Evolutionary conservation across 2,113 vertebrate species (phyloP).

Genomic region (Nestor notabilis): DNA sequence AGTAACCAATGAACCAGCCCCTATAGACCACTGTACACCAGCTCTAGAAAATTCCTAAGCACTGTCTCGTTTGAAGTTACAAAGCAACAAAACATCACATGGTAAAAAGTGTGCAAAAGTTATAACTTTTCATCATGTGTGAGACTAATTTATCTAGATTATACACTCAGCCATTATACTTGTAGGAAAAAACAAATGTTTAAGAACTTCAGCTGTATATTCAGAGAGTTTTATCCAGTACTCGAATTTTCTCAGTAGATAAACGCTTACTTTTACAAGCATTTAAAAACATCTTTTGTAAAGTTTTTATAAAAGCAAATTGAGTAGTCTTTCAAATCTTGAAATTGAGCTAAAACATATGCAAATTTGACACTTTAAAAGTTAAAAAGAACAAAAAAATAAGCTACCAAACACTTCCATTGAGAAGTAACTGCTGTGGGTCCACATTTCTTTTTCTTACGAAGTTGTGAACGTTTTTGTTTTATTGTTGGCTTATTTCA

Average conservation of each 20-base stretch:
- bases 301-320: slow-evolving; percentile 76
- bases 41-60: slow-evolving; percentile 41
- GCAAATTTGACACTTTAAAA: slow-evolving; percentile 11
- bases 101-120: slow-evolving; percentile 35
- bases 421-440: slow-evolving; percentile 34
- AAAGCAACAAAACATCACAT: slow-evolving; percentile 50
- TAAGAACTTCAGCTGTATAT: slow-evolving; percentile 57
- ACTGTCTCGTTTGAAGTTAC: slow-evolving; percentile 29
- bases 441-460: not conserved
- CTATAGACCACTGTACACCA: slow-evolving; percentile 4
- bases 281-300: slow-evolving; percentile 78
- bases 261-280: slow-evolving; percentile 74
- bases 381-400: slow-evolving; percentile 11
- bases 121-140: slow-evolving; percentile 18
- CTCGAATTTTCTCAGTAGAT: slow-evolving; percentile 73
- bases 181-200: not conserved
- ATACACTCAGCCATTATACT: slow-evolving; percentile 15
- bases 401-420: slow-evolving; percentile 16
- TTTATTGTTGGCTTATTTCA: slow-evolving; percentile 1
- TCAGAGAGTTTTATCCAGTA: slow-evolving; percentile 71
- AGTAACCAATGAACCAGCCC: slow-evolving; percentile 78
- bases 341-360: slow-evolving; percentile 13
- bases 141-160: slow-evolving; percentile 4
- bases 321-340: slow-evolving; percentile 59
- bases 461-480: not conserved